Evolutionary conservation across 2,797 vertebrate species (phyloP), one percentile per base, ranked within the genome.

Genomic region (Tachyglossus aculeatus): DNA sequence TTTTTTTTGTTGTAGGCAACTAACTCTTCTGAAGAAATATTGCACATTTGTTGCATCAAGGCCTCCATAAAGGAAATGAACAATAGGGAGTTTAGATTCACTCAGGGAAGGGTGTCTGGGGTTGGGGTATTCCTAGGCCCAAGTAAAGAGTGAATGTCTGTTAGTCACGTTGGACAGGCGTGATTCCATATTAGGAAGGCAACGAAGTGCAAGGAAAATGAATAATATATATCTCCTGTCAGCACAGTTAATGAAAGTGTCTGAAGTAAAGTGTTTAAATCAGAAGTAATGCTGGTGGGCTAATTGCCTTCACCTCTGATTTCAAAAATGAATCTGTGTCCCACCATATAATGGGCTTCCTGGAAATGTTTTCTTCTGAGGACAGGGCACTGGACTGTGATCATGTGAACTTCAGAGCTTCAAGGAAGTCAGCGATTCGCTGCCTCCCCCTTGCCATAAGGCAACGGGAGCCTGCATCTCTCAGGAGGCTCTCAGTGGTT

Each of bases 151-250:
- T n/a, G n/a, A n/a, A n/a, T n/a, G n/a, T n/a, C n/a, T n/a, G n/a
- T n/a, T n/a, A n/a, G n/a, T 80, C 21, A 63, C 61, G 38, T 81
- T 83, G 82, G 9, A 56, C 71, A 81, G 62, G 67, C 40, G 25
- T 64, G 31, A 66, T 72, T 81, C 48, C 5, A 5, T 67, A 58
- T 89, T 83, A 85, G 69, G 38, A 81, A 29, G 24, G 9, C 68
- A 81, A 31, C 67, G 70, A 67, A 82, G 76, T 82, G 58, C 58
- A 81, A 84, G 86, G 86, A 86, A 89, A 88, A 85, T 85, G 55
- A 81, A 79, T 85, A 84, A 87, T 81, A 73, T 80, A 71, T 62
- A 81, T 40, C 65, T 72, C 7, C 29, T 81, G 66, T 71, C 83
- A 83, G 67, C 57, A 65, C 12, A 55, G 71, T 75, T 88, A 91